Evolutionary conservation across 92 coral and sea anemone species (phyloP).

Genomic region (Bergia puertoricense): DNA sequence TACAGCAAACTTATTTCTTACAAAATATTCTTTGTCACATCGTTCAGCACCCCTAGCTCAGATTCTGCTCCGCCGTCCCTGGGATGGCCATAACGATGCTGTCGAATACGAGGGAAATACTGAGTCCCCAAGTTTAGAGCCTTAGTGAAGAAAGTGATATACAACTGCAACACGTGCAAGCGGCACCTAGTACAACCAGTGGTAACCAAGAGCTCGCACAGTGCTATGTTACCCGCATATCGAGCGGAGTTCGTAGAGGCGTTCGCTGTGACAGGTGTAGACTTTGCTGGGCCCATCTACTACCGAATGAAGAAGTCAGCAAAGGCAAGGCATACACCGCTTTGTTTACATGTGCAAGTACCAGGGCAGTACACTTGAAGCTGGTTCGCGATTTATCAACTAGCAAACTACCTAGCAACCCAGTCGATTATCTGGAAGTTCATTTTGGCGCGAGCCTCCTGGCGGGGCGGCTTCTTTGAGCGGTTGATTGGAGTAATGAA

Average conservation of each 20-base stretch:
- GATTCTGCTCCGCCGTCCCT: too few species aligned
- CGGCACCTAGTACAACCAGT: not conserved
- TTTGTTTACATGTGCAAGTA: too few species aligned
- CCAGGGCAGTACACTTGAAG: not conserved
- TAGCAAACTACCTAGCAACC: too few species aligned
- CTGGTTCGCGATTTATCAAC: constrained; percentile 25
- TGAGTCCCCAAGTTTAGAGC: not conserved
- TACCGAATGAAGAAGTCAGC: not conserved
- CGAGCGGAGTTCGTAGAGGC: constrained; percentile 41
- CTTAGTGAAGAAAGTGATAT: not conserved
- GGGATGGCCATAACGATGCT: not conserved
- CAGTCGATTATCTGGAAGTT: too few species aligned
- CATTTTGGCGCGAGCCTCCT: too few species aligned
- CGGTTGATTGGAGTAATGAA: too few species aligned
- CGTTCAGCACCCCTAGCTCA: too few species aligned
- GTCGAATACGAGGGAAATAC: not conserved
- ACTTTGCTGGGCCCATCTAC: constrained; percentile 55
- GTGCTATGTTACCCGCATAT: constrained; percentile 13
- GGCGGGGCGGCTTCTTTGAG: too few species aligned
- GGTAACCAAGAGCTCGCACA: not conserved
- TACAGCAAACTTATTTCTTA: too few species aligned
- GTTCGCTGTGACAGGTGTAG: constrained; percentile 58
- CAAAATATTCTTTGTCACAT: too few species aligned
- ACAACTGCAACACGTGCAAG: not conserved
- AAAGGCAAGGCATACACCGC: constrained; percentile 57